Evolutionary conservation across 1,140 invertebrate species (phyloP).

Genomic region (Probaryconus sp.): DNA sequence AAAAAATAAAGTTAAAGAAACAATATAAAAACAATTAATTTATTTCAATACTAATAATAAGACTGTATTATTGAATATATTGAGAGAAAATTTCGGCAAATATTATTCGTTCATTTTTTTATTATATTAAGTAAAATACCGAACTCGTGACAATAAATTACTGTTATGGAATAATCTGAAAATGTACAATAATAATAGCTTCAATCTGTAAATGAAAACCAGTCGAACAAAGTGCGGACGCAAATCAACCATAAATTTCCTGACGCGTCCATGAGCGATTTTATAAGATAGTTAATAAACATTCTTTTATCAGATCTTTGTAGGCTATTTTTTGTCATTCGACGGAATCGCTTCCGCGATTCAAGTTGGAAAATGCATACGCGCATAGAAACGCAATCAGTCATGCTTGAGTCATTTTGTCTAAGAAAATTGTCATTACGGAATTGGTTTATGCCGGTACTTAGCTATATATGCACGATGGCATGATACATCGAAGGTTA

Average conservation of each 20-base stretch:
- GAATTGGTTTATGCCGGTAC: constrained; percentile 39
- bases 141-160: no score
- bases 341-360: constrained; percentile 60
- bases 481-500: constrained; percentile 63
- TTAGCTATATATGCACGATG: constrained; percentile 34
- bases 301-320: constrained; percentile 58
- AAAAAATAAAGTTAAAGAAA: no score
- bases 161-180: no score
- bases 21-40: no score
- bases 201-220: no score
- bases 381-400: constrained; percentile 59
- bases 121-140: no score
- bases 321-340: constrained; percentile 54
- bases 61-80: no score
- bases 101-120: no score
- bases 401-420: constrained; percentile 61
- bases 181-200: no score
- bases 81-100: no score
- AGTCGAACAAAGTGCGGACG: constrained; percentile 4
- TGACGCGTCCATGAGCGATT: constrained; percentile 50
- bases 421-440: constrained; percentile 63
- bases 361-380: constrained; percentile 60
- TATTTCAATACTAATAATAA: no score
- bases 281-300: constrained; percentile 54
- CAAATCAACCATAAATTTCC: constrained; percentile 54